Conservation (phyloP, 2,113 vertebrate species). For the Echinops telfairi region DNA sequence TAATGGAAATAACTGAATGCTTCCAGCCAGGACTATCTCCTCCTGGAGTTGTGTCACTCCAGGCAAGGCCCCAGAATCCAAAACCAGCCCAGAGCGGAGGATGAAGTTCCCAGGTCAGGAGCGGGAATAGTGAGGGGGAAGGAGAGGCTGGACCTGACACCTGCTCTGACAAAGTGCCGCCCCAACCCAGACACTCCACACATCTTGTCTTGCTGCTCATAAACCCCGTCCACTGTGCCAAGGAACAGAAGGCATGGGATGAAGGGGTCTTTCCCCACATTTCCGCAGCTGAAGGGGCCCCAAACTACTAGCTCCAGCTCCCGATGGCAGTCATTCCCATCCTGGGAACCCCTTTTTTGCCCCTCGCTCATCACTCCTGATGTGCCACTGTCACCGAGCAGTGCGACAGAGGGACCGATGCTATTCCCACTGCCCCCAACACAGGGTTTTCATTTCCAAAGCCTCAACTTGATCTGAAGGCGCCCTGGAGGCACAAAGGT, state of each 20-base stretch:
- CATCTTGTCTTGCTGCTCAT: neutral
- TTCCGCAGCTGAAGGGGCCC: neutral
- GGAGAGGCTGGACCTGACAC: neutral
- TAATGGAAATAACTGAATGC: conserved; percentile 34
- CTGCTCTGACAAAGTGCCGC: neutral
- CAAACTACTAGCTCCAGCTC: neutral
- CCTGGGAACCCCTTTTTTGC: neutral
- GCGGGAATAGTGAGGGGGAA: neutral
- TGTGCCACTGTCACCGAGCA: neutral
- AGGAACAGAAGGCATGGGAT: neutral
- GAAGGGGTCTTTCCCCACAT: neutral
- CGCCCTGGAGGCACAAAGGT: neutral
- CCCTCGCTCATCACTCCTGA: neutral
- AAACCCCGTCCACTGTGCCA: neutral
- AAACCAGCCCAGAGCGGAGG: conserved; percentile 48
- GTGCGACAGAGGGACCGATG: neutral
- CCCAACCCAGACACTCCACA: neutral
- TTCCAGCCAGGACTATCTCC: conserved; percentile 38
- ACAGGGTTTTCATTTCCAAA: neutral
- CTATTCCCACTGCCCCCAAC: neutral
- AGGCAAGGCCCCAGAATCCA: conserved; percentile 45
- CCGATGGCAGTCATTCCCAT: neutral
- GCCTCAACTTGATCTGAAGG: neutral
- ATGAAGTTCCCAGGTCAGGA: conserved; percentile 63
- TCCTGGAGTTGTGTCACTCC: neutral